These are phyloP conservation scores for Electrophaes corylata DNA, from an alignment of 2,888 invertebrate genomes.

Conservation along the genomic window DNA sequence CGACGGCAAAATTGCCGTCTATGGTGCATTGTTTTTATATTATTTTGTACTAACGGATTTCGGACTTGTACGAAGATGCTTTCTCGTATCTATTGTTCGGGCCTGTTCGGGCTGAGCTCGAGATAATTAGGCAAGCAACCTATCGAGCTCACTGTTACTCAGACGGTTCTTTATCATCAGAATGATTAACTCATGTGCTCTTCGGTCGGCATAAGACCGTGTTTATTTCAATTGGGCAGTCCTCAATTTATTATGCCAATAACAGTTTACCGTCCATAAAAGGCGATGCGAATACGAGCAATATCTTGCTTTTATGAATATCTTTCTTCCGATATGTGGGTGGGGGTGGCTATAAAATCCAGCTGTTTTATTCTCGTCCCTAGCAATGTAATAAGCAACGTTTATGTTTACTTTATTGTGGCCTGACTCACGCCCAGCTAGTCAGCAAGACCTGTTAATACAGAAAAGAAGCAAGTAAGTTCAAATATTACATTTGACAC, in stretches of 20 bases:
- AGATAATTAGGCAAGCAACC: no score
- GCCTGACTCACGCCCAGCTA: slow-evolving; percentile 19
- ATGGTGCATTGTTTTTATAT: no score
- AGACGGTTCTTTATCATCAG: neutral
- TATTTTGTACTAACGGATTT: no score
- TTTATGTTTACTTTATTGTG: slow-evolving; percentile 52
- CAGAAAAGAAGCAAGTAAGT: no score
- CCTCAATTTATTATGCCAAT: slow-evolving; percentile 35
- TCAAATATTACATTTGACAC: no score
- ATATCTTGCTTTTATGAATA: slow-evolving; percentile 51
- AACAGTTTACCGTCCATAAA: slow-evolving; percentile 38
- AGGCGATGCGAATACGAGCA: slow-evolving; percentile 36
- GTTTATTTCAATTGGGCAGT: slow-evolving; percentile 21
- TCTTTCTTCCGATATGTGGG: slow-evolving; percentile 51
- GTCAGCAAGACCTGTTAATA: neutral
- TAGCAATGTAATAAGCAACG: slow-evolving; percentile 47
- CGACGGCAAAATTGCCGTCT: no score
- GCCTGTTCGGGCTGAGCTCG: no score
- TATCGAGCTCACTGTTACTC: no score
- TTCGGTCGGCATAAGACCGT: slow-evolving; percentile 12
- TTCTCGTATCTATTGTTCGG: no score
- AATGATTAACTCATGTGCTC: neutral
- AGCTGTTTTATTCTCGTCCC: slow-evolving; percentile 54
- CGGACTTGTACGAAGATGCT: no score
- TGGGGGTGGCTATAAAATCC: slow-evolving; percentile 54